A percentile compares a stretch with the other conserved stretches of the same genome.
Evolutionary conservation across 37 sponge, comb jelly and placozoan species (phyloP).

Genomic region (Crambe crambe): DNA sequence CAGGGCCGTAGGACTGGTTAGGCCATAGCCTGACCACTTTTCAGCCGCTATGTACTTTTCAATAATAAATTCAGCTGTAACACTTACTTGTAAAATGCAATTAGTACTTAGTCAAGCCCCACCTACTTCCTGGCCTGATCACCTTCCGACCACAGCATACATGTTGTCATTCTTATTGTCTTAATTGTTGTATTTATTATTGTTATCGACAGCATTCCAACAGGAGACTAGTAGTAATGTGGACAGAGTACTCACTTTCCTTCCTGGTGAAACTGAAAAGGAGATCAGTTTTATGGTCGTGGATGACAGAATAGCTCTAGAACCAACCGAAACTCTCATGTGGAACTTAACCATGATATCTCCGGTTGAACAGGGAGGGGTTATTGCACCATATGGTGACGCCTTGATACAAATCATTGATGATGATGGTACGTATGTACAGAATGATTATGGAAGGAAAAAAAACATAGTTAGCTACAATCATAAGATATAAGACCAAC

Average conservation of each 20-base stretch:
- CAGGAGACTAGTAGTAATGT: neutral
- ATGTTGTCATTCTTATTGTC: too few species aligned
- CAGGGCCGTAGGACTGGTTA: too few species aligned
- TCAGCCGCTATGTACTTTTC: too few species aligned
- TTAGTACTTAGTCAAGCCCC: too few species aligned
- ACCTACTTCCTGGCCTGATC: too few species aligned
- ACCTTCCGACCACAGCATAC: too few species aligned
- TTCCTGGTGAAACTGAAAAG: neutral
- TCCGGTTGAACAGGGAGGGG: neutral
- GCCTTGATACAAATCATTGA: slow-evolving; percentile 8
- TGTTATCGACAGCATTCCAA: neutral
- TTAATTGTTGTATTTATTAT: too few species aligned
- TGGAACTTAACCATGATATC: neutral
- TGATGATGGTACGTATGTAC: slow-evolving; percentile 35
- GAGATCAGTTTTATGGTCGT: slow-evolving; percentile 3
- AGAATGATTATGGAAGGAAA: neutral
- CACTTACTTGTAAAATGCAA: too few species aligned
- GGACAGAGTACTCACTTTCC: slow-evolving; percentile 7
- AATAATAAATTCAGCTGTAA: too few species aligned
- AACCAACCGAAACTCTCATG: slow-evolving; percentile 7
- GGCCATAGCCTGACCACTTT: too few species aligned
- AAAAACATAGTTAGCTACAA: too few species aligned
- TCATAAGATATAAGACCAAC: too few species aligned
- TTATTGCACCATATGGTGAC: neutral
- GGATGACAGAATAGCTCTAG: slow-evolving; percentile 24